Evolutionary conservation across 2,113 vertebrate genomes (phyloP), one percentile per base, ranked within the genome.

Genomic region (Brachionichthys hirsutus): DNA sequence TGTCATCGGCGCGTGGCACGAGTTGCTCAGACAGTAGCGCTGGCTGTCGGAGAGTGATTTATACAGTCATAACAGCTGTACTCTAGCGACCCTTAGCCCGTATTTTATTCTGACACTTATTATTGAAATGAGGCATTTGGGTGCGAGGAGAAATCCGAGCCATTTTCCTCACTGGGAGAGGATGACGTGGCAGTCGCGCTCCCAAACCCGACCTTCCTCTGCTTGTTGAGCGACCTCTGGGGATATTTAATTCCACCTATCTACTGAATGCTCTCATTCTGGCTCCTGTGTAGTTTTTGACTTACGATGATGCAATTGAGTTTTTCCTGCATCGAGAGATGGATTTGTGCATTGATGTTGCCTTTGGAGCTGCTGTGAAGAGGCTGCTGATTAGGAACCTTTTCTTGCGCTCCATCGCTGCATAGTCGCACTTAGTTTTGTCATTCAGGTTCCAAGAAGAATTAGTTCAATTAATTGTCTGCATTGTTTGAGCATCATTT

Each of bases 91-190:
- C 86, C 67, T 74, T 84, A 81, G 82, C 81, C 92, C 79, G 83
- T 92, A 92, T 93, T 92, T 92, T 92, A 85, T 79, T 40, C 80
- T 92, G 86, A 91, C 88, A 81, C 90, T 89, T 92, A 85, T 88
- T 91, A 91, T 90, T 90, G 85, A 91, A 90, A 91, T 91, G 80
- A 91, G 89, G 88, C 89, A 86, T 91, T 91, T 87, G 85, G 80
- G 69, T 59, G 48, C 72, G 53, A 78, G 77, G 81, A 75, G 75
- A 66, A 78, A 71, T 30, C 56, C 42, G 61, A 66, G 48, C 78
- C 12, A 46, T 75, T 61, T 69, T 71, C 59, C 59, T 58, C 49
- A 36, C 55, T 1, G 20, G 43, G 22, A 56, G 22, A 56, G 49
- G 73, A 56, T 54, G 50, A 59, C 62, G 56, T 45, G 60, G 56